Evolutionary conservation across 2,797 vertebrate genomes (phyloP).

Genomic region (Tinamus major): DNA sequence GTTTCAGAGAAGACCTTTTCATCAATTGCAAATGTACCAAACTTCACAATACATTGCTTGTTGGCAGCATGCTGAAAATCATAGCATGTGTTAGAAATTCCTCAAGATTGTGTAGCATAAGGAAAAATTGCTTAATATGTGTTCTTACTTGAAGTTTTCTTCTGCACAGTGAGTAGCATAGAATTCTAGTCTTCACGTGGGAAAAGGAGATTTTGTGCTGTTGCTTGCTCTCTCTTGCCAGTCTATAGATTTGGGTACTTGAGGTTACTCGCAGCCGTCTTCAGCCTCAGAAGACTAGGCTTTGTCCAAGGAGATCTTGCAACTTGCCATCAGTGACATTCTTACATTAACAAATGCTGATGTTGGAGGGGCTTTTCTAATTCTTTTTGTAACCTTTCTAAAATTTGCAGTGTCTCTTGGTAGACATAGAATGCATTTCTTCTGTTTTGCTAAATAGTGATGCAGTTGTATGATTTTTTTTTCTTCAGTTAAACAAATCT

Average conservation of each 20-base stretch:
- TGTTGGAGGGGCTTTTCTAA: background rate
- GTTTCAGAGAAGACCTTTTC: conserved; percentile 16
- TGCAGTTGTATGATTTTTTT: background rate
- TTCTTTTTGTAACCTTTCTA: background rate
- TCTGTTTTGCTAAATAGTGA: background rate
- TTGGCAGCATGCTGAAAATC: background rate
- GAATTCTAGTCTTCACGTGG: background rate
- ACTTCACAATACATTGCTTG: background rate
- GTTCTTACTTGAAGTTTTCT: background rate
- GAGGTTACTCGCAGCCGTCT: background rate
- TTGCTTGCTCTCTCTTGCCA: background rate
- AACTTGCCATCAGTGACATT: background rate
- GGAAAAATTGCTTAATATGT: background rate
- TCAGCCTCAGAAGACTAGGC: background rate
- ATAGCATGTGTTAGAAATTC: background rate
- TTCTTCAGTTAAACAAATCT: background rate
- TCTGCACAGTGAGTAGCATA: background rate
- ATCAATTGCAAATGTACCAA: background rate
- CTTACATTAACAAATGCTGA: background rate
- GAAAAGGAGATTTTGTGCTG: background rate
- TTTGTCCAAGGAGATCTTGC: background rate
- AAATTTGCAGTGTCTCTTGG: background rate
- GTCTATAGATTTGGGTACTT: background rate
- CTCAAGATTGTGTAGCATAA: background rate
- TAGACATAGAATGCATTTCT: background rate